These are phyloP conservation scores for Sebastes hopkinsi DNA, from an alignment of 2,797 vertebrate genomes.

Conservation along the genomic window DNA sequence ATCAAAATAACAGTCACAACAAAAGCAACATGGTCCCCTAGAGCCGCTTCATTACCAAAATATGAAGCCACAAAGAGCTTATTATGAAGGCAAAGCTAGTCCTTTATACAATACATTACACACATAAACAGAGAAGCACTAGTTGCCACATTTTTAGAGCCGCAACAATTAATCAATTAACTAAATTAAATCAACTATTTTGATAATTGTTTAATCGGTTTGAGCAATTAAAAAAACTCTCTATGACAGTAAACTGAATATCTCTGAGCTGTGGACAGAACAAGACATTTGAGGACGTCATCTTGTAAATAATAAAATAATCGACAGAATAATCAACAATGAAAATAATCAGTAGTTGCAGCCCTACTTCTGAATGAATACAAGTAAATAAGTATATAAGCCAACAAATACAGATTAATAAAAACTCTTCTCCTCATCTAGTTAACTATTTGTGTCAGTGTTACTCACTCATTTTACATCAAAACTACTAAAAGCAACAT, in stretches of 20 bases:
- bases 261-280: no score
- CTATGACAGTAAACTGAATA: no score
- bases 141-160: background rate
- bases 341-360: no score
- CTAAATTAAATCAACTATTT: no score
- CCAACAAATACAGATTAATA: background rate
- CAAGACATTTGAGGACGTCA: no score
- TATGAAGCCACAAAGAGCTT: background rate
- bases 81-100: background rate
- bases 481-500: background rate
- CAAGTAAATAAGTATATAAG: background rate
- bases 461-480: background rate
- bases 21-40: background rate
- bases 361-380: background rate
- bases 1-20: slow-evolving; percentile 6
- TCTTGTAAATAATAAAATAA: no score
- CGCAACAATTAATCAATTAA: no score
- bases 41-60: background rate
- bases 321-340: no score
- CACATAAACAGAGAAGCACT: background rate
- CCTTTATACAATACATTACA: background rate
- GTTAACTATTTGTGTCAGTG: no score
- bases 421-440: background rate
- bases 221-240: no score
- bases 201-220: no score